Conservation (phyloP, 1,140 invertebrate species). For the Drosophila fuyamai region DNA sequence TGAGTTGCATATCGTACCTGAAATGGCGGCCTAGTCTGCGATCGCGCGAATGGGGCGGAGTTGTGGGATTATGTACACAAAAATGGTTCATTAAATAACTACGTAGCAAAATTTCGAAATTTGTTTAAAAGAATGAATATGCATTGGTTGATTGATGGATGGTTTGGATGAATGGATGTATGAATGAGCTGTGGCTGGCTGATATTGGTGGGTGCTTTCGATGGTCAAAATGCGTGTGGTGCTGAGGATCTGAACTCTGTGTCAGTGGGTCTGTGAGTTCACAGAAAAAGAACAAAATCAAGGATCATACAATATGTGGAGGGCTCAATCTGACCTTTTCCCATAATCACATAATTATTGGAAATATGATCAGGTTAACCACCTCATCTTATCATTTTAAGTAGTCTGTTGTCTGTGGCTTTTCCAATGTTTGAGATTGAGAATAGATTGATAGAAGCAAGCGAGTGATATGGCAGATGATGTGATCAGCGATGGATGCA, state of each 20-base stretch:
- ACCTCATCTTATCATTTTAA: background rate
- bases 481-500: conserved; percentile 34
- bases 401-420: conserved; percentile 23
- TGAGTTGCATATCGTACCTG: conserved; percentile 84
- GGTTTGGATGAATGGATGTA: conserved; percentile 16
- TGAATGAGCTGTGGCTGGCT: conserved; percentile 19
- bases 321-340: background rate
- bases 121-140: conserved; percentile 60
- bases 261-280: conserved; percentile 8
- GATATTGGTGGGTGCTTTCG: background rate
- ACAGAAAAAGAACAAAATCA: conserved; percentile 9
- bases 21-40: conserved; percentile 84
- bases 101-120: conserved; percentile 81
- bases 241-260: conserved; percentile 23
- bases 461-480: conserved; percentile 41
- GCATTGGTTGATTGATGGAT: conserved; percentile 39
- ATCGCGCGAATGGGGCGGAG: conserved; percentile 79
- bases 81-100: conserved; percentile 83
- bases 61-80: conserved; percentile 83
- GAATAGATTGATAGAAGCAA: conserved; percentile 33
- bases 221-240: conserved; percentile 16
- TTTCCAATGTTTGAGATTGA: conserved; percentile 16
- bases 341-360: background rate
- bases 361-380: background rate
- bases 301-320: background rate